Evolutionary conservation across 2,797 vertebrate species (phyloP), one percentile per base, ranked within the genome.

Genomic region (Enteromius afrohamiltoni): DNA sequence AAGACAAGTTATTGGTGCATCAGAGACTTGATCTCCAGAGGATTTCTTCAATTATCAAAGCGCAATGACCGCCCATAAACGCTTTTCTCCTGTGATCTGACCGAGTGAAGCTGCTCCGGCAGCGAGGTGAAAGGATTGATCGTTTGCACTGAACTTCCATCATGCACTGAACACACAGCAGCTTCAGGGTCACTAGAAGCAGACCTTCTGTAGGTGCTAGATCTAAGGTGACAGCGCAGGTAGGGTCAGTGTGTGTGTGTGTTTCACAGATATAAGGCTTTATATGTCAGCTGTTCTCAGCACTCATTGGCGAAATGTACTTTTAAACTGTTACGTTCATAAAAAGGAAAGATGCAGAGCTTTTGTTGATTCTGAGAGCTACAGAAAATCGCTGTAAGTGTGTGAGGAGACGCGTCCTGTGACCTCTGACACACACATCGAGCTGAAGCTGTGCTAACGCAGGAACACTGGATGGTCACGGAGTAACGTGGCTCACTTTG

Each of bases 21-120:
- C 21, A 26, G n/a, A 76, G 34, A 76, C 74, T 60, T 76, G 8
- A 58, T 76, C 74, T 60, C 17, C 34, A 17, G 74, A 76, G 55
- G 31, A 58, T 58, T 13, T n/a, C n/a, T n/a, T n/a, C n/a, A n/a
- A n/a, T 58, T 13, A 58, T 58, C n/a, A 60, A 26, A 26, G 4
- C 55, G 6, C 26, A 23, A 23, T 40, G 31, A 16, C 11, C 31
- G 14, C 31, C 4, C 31, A 40, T 5, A 6, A 16, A 9, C 6
- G 34, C 53, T 76, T 60, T 70, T 17, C 29, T 58, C 7, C 73
- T 58, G n/a, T 45, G 40, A 10, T 58, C 13, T 9, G 51, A 17
- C 13, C n/a, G 51, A 6, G 55, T 23, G 55, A 58, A 51, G 42
- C 4, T 49, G 1, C 11, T 74, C 71, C 8, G n/a, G 19, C 2